These are phyloP conservation scores for Lampris incognitus DNA, from an alignment of 2,113 vertebrate genomes.

Conservation along the genomic window DNA sequence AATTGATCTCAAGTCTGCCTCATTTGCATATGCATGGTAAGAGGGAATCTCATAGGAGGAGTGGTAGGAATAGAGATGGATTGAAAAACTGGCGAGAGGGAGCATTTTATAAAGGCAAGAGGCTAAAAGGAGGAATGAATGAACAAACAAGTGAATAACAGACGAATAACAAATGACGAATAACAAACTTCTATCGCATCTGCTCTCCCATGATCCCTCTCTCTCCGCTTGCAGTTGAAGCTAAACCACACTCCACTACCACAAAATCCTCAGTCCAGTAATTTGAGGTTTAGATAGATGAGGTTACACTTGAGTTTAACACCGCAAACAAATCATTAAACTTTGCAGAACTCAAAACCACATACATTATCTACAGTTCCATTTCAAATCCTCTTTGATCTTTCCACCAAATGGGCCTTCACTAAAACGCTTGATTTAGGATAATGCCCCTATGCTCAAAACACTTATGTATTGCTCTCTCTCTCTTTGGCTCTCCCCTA, in stretches of 20 bases:
- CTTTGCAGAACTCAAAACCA: conserved; percentile 39
- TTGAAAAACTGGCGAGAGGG: conserved; percentile 54
- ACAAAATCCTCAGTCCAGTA: conserved; percentile 27
- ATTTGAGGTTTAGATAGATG: conserved; percentile 37
- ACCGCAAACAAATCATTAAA: conserved; percentile 52
- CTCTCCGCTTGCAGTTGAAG: too few relatives aligned
- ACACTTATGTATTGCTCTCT: conserved; percentile 64
- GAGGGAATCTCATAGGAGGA: conserved; percentile 68
- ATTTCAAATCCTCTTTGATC: conserved; percentile 30
- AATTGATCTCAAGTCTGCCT: conserved; percentile 71
- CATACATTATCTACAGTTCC: conserved; percentile 50
- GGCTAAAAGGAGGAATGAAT: conserved; percentile 73
- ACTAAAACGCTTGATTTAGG: conserved; percentile 54
- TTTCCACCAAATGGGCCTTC: conserved; percentile 32
- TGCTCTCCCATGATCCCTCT: too few relatives aligned
- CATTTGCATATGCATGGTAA: conserved; percentile 73
- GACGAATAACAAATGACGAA: conserved; percentile 12
- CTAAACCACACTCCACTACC: too few relatives aligned
- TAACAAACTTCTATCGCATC: too few relatives aligned
- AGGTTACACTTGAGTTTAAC: conserved; percentile 30
- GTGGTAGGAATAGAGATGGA: conserved; percentile 63
- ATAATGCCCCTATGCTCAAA: conserved; percentile 51
- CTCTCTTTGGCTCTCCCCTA: conserved; percentile 39
- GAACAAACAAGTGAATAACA: conserved; percentile 76
- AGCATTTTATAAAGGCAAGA: conserved; percentile 42